Conservation (phyloP, 30 jellyfish, hydroid and myxozoan genomes). For the Aurelia sp. region DNA sequence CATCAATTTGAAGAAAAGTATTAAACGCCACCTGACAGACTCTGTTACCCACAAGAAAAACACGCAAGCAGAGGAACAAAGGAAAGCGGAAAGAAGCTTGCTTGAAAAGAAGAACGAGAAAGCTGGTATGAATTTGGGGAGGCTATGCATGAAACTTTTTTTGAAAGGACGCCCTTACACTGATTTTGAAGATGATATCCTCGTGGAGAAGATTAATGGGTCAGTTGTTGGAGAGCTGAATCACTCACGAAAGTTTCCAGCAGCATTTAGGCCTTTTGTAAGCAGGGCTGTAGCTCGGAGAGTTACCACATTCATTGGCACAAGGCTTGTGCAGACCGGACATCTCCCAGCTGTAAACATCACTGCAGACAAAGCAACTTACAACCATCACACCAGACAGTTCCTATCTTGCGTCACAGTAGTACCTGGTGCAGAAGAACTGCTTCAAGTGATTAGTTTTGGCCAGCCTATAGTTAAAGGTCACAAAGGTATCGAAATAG, state of each 20-base stretch:
- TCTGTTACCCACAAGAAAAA: conserved; percentile 29
- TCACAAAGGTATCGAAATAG: conserved; percentile 31
- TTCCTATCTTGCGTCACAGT: conserved; percentile 50
- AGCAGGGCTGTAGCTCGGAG: conserved; percentile 45
- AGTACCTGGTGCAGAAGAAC: conserved; percentile 47
- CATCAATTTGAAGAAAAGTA: conserved; percentile 38
- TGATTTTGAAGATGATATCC: no score
- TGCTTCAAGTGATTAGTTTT: conserved; percentile 36
- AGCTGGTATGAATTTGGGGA: conserved; percentile 61
- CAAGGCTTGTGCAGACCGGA: conserved; percentile 56
- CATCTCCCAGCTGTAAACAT: conserved; percentile 37
- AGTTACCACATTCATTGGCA: conserved; percentile 5
- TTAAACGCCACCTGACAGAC: conserved; percentile 35
- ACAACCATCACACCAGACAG: conserved; percentile 50
- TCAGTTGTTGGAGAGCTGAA: no score
- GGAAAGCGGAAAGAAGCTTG: conserved; percentile 37
- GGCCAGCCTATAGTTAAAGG: conserved; percentile 34
- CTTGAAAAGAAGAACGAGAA: conserved; percentile 28
- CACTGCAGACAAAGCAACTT: conserved; percentile 59
- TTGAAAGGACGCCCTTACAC: conserved; percentile 52
- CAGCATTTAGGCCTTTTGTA: conserved; percentile 27
- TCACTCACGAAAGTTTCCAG: conserved; percentile 7
- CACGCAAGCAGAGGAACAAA: conserved; percentile 37
- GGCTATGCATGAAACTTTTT: conserved; percentile 19
- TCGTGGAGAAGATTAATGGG: no score